A percentile compares a stretch with the other conserved stretches of the same genome.
These are phyloP conservation scores for Brachyhypopomus occidentalis DNA, from an alignment of 2,113 vertebrate genomes.

Conservation along the genomic window DNA sequence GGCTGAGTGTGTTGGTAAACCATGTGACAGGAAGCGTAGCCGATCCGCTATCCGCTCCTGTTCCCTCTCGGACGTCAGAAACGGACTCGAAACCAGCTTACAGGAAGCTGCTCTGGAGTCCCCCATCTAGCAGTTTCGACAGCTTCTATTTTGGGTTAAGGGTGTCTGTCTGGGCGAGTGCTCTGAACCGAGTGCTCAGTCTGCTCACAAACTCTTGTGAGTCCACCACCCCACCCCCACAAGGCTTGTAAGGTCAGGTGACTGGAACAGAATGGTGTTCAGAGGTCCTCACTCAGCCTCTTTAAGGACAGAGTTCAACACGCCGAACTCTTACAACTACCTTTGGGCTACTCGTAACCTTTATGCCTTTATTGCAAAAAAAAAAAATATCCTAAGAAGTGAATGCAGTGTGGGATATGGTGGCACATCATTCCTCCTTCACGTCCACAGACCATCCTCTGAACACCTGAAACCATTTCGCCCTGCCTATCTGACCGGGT, in stretches of 20 bases:
- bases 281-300: background rate
- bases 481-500: too few species aligned
- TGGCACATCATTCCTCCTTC: too few species aligned
- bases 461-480: too few species aligned
- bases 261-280: background rate
- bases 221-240: background rate
- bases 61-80: slow-evolving; percentile 16
- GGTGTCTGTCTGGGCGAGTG: background rate
- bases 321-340: background rate
- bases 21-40: background rate
- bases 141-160: background rate
- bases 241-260: background rate
- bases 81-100: background rate
- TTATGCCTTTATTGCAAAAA: too few species aligned
- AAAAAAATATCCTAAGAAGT: too few species aligned
- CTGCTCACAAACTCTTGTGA: background rate
- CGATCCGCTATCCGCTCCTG: background rate
- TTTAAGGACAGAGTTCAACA: background rate
- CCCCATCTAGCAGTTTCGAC: background rate
- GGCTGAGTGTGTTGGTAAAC: background rate
- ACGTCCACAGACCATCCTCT: too few species aligned
- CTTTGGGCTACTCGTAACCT: background rate
- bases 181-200: background rate
- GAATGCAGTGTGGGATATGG: too few species aligned
- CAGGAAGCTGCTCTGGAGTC: background rate